A percentile compares a stretch with the other conserved stretches of the same genome.
phyloP scores from a whole-genome alignment of 2,797 vertebrate species.

The Notolepis coatsorum region DNA sequence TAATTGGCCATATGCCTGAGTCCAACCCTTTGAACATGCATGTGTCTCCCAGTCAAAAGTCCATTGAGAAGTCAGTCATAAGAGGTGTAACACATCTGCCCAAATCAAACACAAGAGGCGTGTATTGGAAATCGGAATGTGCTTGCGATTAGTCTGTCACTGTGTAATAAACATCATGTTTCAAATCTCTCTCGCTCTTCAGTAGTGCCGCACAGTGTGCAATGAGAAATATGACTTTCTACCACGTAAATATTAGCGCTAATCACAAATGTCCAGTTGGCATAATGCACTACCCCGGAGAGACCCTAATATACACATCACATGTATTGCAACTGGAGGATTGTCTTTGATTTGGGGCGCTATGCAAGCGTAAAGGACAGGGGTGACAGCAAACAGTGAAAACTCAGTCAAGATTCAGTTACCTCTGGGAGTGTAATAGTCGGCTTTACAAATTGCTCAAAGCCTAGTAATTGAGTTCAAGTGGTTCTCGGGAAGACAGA shows the following conservation, averaged over 20 bases:
- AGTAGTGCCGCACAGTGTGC: neutral
- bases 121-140: conserved; percentile 49
- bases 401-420: conserved; percentile 53
- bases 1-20: neutral
- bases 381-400: conserved; percentile 26
- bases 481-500: conserved; percentile 54
- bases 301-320: conserved; percentile 41
- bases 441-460: conserved; percentile 66
- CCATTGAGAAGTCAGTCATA: conserved; percentile 27
- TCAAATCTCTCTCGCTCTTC: conserved; percentile 25
- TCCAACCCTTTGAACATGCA: conserved; percentile 29
- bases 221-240: conserved; percentile 29
- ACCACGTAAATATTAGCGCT: conserved; percentile 22
- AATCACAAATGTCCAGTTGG: conserved; percentile 24
- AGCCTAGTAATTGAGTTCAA: conserved; percentile 71
- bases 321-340: conserved; percentile 46
- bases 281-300: conserved; percentile 20
- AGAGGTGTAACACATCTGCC: conserved; percentile 41
- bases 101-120: conserved; percentile 27
- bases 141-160: conserved; percentile 60
- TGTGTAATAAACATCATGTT: conserved; percentile 57
- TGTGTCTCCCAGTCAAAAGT: conserved; percentile 28
- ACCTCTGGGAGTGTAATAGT: conserved; percentile 52
- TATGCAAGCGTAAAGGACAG: conserved; percentile 24
- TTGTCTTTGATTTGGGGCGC: conserved; percentile 50